phyloP scores from a whole-genome alignment of 2,113 vertebrate genomes.

The Herpetotheres cachinnans region DNA sequence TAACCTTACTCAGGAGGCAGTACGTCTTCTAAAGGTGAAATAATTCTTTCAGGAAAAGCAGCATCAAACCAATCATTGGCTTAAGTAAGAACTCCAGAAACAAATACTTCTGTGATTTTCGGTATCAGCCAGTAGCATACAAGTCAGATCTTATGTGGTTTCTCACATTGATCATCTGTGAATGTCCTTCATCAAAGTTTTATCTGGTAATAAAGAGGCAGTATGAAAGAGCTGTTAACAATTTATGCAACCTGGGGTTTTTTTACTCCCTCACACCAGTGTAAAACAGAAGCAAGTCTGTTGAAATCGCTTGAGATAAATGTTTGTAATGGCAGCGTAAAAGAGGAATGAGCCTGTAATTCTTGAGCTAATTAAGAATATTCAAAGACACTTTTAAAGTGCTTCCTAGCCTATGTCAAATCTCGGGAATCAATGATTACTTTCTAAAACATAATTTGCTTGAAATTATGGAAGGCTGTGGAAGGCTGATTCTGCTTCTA shows the following conservation, averaged over 20 bases:
- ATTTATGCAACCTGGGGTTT: background rate
- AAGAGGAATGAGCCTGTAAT: background rate
- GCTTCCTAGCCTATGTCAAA: background rate
- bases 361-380: constrained; percentile 44
- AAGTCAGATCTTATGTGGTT: constrained; percentile 10
- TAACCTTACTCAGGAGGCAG: constrained; percentile 3
- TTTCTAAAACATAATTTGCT: constrained; percentile 14
- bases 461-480: background rate
- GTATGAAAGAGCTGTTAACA: constrained; percentile 16
- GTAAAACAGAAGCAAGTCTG: background rate
- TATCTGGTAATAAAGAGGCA: constrained; percentile 51
- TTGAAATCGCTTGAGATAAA: constrained; percentile 14
- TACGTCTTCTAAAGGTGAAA: constrained; percentile 48
- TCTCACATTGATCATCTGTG: constrained; percentile 50
- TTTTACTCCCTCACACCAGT: background rate
- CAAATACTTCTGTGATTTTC: constrained; percentile 12
- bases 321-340: background rate
- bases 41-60: constrained; percentile 15
- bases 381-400: background rate
- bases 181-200: constrained; percentile 45
- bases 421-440: background rate
- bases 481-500: background rate
- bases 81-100: background rate
- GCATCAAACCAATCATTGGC: background rate
- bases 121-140: background rate